These are phyloP conservation scores for Anseranas semipalmata DNA, from an alignment of 2,113 vertebrate genomes.

Conservation along the genomic window DNA sequence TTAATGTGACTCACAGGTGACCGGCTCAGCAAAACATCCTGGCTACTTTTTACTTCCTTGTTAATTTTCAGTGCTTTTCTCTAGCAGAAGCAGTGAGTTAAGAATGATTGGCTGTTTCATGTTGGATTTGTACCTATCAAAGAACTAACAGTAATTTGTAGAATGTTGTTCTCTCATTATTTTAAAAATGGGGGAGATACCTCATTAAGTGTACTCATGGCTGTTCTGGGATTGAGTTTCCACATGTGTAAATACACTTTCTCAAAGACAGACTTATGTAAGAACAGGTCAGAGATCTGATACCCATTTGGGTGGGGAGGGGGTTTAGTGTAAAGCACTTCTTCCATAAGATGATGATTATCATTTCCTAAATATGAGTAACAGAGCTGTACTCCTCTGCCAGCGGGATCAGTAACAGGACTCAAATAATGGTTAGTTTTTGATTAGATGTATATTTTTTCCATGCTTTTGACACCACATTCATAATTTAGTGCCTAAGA, in stretches of 20 bases:
- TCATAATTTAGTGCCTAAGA: background rate
- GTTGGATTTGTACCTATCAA: background rate
- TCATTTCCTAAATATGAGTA: background rate
- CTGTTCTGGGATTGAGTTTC: background rate
- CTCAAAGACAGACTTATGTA: background rate
- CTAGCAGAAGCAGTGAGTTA: background rate
- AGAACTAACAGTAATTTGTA: background rate
- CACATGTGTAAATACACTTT: background rate
- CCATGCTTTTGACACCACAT: background rate
- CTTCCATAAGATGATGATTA: background rate
- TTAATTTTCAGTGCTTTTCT: background rate
- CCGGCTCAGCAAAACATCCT: background rate
- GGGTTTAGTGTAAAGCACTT: background rate
- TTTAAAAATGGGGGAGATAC: background rate
- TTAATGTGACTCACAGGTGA: background rate
- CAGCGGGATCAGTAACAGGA: background rate
- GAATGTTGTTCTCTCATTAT: conserved; percentile 12
- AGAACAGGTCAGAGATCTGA: background rate
- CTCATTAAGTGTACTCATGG: background rate
- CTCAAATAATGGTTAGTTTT: background rate
- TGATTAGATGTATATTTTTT: background rate
- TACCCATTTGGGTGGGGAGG: background rate
- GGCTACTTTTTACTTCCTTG: background rate
- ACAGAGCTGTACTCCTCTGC: background rate
- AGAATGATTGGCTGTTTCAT: background rate